phyloP scores from a whole-genome alignment of 2,888 invertebrate species.

The Teinopalpus imperialis region DNA sequence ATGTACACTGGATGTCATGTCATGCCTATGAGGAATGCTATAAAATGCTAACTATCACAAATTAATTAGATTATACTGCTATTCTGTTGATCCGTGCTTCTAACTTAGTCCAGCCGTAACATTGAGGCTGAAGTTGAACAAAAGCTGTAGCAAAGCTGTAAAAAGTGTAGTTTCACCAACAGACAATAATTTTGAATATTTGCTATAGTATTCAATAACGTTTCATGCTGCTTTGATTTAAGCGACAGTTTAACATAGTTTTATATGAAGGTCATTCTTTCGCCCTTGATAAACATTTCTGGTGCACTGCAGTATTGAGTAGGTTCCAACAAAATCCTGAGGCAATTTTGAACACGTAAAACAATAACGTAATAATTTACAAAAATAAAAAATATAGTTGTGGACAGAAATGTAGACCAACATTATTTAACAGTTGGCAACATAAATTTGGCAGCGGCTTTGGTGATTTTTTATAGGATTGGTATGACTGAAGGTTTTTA shows the following conservation, averaged over 20 bases:
- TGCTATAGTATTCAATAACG: slow-evolving; percentile 1
- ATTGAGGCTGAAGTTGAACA: no score
- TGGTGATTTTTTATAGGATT: no score
- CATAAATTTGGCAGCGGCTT: no score
- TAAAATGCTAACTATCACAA: no score
- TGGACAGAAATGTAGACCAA: background rate
- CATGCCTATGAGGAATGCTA: no score
- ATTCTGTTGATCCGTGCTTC: no score
- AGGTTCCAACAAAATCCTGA: slow-evolving; percentile 15
- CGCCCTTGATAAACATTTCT: slow-evolving; percentile 14
- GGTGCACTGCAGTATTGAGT: slow-evolving; percentile 23
- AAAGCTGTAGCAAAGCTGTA: no score
- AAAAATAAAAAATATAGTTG: background rate
- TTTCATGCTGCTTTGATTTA: slow-evolving; percentile 1
- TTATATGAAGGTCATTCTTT: slow-evolving; percentile 9
- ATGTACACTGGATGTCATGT: no score
- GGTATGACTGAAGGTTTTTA: no score
- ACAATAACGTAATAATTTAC: background rate
- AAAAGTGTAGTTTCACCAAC: slow-evolving; percentile 6
- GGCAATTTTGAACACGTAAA: background rate
- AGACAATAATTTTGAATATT: background rate
- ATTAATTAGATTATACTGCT: no score
- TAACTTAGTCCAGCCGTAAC: no score
- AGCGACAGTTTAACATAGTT: slow-evolving; percentile 12
- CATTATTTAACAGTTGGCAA: no score